Evolutionary conservation across 2,113 vertebrate genomes (phyloP).

Genomic region (Edolisoma coerulescens): DNA sequence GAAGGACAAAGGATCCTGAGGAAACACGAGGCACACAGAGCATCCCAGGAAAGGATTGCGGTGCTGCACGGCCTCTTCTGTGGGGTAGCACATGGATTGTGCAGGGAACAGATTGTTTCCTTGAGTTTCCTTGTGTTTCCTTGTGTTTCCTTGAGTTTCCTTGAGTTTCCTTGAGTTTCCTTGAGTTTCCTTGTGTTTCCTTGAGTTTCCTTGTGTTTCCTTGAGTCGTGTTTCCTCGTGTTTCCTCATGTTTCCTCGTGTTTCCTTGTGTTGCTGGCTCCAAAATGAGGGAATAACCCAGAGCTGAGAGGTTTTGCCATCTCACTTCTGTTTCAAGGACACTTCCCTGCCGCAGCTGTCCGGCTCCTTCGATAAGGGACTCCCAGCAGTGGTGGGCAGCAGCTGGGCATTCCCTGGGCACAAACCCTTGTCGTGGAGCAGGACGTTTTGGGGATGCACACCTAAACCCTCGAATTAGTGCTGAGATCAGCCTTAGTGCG

Average conservation of each 20-base stretch:
- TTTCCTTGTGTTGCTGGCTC: accelerated
- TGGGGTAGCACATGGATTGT: accelerated
- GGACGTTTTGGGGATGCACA: background rate
- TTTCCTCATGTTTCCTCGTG: accelerated
- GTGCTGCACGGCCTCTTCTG: accelerated
- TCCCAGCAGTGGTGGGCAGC: background rate
- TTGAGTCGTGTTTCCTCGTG: accelerated
- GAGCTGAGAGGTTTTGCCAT: background rate
- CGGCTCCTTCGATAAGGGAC: background rate
- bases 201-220: accelerated
- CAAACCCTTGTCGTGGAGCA: background rate
- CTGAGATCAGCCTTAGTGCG: background rate
- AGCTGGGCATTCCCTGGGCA: accelerated
- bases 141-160: accelerated
- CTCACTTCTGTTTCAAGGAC: background rate
- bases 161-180: too few species aligned
- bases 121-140: accelerated
- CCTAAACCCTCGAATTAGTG: background rate
- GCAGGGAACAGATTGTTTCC: background rate
- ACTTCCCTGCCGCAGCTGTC: accelerated
- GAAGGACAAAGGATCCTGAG: accelerated
- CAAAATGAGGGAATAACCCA: background rate
- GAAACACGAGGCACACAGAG: accelerated
- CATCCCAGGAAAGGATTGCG: accelerated
- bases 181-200: too few species aligned